These are phyloP conservation scores for Pollicipes pollicipes DNA, from an alignment of 1,140 invertebrate genomes.

Conservation along the genomic window DNA sequence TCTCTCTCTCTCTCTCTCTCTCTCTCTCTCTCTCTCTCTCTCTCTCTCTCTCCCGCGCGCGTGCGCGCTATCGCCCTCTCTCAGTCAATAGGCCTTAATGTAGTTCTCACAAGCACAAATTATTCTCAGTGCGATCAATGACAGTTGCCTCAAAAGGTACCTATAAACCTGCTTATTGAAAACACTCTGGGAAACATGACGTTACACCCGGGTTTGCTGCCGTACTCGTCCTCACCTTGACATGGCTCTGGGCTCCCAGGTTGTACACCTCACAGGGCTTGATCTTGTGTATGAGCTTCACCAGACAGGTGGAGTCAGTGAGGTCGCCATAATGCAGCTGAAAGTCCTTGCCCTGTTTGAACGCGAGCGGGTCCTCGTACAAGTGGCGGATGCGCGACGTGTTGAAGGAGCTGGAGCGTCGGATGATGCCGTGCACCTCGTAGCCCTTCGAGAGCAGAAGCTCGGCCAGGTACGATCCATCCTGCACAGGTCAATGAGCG, in stretches of 20 bases:
- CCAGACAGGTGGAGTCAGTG: constrained; percentile 92
- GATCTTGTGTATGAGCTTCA: constrained; percentile 76
- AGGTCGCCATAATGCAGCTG: constrained; percentile 97
- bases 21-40: too few relatives aligned
- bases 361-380: constrained; percentile 50
- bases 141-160: too few relatives aligned
- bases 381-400: constrained; percentile 89
- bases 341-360: constrained; percentile 34
- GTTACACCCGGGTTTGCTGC: too few relatives aligned
- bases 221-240: constrained; percentile 88
- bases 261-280: constrained; percentile 94
- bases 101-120: too few relatives aligned
- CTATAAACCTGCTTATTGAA: too few relatives aligned
- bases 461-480: constrained; percentile 97
- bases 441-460: constrained; percentile 88
- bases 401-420: constrained; percentile 90
- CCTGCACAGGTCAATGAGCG: constrained; percentile 39
- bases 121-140: too few relatives aligned
- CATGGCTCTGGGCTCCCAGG: constrained; percentile 97
- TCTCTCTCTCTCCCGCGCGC: too few relatives aligned
- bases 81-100: too few relatives aligned
- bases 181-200: too few relatives aligned
- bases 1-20: too few relatives aligned
- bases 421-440: constrained; percentile 86
- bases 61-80: too few relatives aligned